Base-by-base conservation (phyloP, 2,797 vertebrate species). In the Ceyx erithaca region DNA sequence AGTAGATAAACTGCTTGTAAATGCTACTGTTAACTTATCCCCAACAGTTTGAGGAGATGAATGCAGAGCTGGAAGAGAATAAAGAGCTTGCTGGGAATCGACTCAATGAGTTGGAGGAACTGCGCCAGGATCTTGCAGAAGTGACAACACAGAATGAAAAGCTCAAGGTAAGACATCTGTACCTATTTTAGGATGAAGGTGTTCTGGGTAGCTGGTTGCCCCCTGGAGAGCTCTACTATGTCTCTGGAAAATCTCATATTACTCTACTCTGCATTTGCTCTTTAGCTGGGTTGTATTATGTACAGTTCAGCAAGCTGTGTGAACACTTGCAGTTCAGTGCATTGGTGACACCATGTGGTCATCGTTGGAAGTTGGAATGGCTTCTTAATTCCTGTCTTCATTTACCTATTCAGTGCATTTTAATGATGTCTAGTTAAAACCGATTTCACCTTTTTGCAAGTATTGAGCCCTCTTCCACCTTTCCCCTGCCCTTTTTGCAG, bases 1-100 rank as follows among this genome's bases (percentile, higher is more conserved):
- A 45, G 16, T 30, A 67, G 35, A 19, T 51, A 40, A 40, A 40
- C 37, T 40, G 37, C 37, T 40, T 40, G 37, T 40, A 40, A 40
- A 40, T 40, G 37, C 37, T 40, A 40, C 37, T 40, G 6, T 40
- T 40, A 40, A 40, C 37, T 40, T 92, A 23, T 93, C 30, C 46
- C 63, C 15, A 73, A 70, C 79, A 98, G 99, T 99, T 99, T 98
- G 99, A 99, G 93, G 99, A 99, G 96, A 99, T 99, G 99, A 99
- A 99, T 94, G 99, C 98, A 15, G 99, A 99, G 93, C 96, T 99
- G 89, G 99, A 99, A 92, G 99, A 99, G 97, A 99, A 99, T 96
- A 98, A 98, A 68, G 99, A 99, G 82, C 97, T 99, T 85, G 99
- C 99, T 62, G 98, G 99, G 72, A 99, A 99, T 95, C 98, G 98